phyloP scores from a whole-genome alignment of 2,797 vertebrate genomes.

The Otus scops region DNA sequence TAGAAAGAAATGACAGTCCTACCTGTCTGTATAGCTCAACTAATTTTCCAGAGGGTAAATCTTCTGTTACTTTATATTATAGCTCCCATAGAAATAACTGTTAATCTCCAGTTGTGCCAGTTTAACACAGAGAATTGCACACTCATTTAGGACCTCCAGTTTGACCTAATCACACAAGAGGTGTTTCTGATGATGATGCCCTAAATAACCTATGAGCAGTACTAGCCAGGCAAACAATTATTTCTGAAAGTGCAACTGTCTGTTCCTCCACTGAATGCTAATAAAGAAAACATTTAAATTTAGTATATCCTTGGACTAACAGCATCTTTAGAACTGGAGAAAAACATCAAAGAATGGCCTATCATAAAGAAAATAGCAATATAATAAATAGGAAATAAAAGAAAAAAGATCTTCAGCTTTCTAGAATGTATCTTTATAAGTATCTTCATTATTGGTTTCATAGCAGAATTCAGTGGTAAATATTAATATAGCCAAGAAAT shows the following conservation, averaged over 20 bases:
- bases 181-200: neutral
- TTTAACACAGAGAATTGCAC: neutral
- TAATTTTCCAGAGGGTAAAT: neutral
- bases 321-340: neutral
- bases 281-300: neutral
- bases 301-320: neutral
- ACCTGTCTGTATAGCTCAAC: neutral
- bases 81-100: neutral
- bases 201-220: neutral
- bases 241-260: neutral
- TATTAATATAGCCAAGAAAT: neutral
- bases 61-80: neutral
- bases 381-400: neutral
- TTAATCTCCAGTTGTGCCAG: neutral
- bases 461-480: neutral
- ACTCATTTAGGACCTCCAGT: neutral
- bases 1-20: neutral
- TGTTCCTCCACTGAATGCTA: neutral
- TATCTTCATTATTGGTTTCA: neutral
- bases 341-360: neutral
- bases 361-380: neutral
- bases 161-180: neutral
- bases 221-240: neutral
- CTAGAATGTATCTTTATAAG: neutral
- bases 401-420: neutral